Evolutionary conservation across 2,113 vertebrate species (phyloP).

Genomic region (Chascanopsetta lugubris): DNA sequence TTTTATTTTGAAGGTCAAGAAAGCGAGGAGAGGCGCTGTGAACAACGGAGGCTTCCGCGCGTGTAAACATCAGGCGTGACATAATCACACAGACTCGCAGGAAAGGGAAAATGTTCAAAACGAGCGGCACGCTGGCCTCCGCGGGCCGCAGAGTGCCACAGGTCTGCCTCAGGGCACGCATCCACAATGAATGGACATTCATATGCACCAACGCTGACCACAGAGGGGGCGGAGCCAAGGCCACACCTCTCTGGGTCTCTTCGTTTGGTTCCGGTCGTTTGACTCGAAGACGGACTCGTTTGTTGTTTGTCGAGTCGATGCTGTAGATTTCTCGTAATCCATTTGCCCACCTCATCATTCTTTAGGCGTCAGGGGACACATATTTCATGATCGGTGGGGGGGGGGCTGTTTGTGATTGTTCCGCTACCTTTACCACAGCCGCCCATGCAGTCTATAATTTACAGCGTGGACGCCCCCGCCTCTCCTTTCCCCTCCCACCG

Average conservation of each 20-base stretch:
- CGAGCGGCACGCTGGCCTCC: too few relatives aligned
- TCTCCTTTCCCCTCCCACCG: background rate
- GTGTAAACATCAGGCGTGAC: too few relatives aligned
- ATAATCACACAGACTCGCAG: too few relatives aligned
- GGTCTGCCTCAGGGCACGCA: too few relatives aligned
- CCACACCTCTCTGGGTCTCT: background rate
- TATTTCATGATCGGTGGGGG: conserved; percentile 43
- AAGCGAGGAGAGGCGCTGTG: too few relatives aligned
- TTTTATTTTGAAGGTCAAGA: too few relatives aligned
- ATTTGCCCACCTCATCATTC: conserved; percentile 39
- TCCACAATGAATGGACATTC: too few relatives aligned
- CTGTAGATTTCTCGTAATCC: conserved; percentile 27
- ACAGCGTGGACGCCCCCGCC: conserved; percentile 21
- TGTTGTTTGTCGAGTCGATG: conserved; percentile 3
- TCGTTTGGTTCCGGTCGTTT: background rate
- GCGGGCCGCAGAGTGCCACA: too few relatives aligned
- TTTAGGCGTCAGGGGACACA: conserved; percentile 17
- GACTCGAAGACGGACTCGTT: conserved; percentile 4
- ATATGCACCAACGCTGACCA: too few relatives aligned
- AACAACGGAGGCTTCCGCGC: too few relatives aligned
- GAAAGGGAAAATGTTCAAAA: too few relatives aligned
- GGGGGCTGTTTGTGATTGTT: conserved; percentile 52
- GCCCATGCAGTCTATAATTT: conserved; percentile 61
- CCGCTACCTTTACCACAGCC: conserved; percentile 34
- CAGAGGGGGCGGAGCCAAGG: too few relatives aligned